These are phyloP conservation scores for Drosophila algonquin DNA, from an alignment of 2,888 invertebrate genomes.

Conservation along the genomic window DNA sequence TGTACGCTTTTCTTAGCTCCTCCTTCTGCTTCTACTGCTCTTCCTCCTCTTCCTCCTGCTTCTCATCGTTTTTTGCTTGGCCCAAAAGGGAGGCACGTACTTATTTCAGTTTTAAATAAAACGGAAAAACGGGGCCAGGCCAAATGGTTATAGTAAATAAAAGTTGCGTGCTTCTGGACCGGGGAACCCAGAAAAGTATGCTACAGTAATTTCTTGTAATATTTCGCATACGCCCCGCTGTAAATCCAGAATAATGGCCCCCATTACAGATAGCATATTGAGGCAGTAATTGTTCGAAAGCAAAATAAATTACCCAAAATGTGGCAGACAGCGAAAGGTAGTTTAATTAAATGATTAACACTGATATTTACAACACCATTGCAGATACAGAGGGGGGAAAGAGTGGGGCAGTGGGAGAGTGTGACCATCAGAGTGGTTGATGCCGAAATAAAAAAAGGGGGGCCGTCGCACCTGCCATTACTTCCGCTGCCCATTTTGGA, in stretches of 20 bases:
- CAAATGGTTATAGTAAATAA: constrained; percentile 51
- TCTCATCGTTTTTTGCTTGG: too few species aligned
- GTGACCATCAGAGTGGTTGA: constrained; percentile 1
- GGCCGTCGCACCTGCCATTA: constrained; percentile 28
- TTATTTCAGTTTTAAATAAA: constrained; percentile 44
- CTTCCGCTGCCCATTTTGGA: constrained; percentile 20
- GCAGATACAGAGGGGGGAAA: background rate
- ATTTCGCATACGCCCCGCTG: constrained; percentile 43
- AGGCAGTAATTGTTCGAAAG: constrained; percentile 42
- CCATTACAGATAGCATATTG: constrained; percentile 39
- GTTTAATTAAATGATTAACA: constrained; percentile 81
- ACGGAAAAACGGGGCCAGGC: constrained; percentile 16
- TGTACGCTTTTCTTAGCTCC: constrained; percentile 35
- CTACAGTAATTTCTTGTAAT: constrained; percentile 34
- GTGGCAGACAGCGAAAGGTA: constrained; percentile 42
- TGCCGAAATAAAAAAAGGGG: constrained; percentile 14
- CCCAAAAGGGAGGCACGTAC: constrained; percentile 8
- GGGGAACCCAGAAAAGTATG: constrained; percentile 43
- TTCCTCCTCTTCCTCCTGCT: too few species aligned
- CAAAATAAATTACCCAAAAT: constrained; percentile 65
- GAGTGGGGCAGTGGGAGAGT: background rate
- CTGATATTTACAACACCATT: constrained; percentile 66
- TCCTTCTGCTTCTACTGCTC: background rate
- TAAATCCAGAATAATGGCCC: constrained; percentile 37
- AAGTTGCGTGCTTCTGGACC: constrained; percentile 13